These are phyloP conservation scores for Pocillopora meandrina DNA, from an alignment of 92 coral and sea anemone genomes.

Conservation along the genomic window DNA sequence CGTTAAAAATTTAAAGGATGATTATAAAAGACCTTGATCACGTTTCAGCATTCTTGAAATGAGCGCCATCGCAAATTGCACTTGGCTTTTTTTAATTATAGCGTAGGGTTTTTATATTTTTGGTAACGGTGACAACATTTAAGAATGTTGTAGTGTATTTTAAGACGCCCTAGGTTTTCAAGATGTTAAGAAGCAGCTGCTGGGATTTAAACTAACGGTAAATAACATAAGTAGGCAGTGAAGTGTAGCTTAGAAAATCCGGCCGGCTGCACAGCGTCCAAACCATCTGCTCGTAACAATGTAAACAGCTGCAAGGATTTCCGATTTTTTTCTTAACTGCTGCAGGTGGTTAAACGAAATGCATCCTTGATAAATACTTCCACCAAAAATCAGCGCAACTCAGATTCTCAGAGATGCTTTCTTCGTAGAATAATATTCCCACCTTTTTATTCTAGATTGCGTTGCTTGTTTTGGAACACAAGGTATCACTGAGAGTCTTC, in stretches of 20 bases:
- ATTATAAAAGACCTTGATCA: background rate
- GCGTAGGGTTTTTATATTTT: background rate
- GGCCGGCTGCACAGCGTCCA: constrained; percentile 6
- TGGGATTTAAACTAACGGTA: constrained; percentile 14
- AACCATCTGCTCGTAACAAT: constrained; percentile 46
- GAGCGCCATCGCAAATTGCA: background rate
- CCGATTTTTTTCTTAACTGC: constrained; percentile 29
- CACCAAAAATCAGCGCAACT: constrained; percentile 13
- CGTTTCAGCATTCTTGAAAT: constrained; percentile 16
- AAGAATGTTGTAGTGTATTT: background rate
- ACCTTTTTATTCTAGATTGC: background rate
- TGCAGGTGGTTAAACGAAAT: constrained; percentile 40
- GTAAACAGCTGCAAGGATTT: constrained; percentile 28
- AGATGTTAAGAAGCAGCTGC: constrained; percentile 26
- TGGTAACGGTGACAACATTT: background rate
- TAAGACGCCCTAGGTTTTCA: background rate
- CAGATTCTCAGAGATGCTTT: background rate
- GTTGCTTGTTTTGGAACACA: background rate
- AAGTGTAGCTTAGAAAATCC: background rate
- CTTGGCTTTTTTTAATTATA: background rate
- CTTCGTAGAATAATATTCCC: background rate
- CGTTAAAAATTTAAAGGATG: background rate
- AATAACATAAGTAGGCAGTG: constrained; percentile 25
- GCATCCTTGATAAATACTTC: constrained; percentile 23
- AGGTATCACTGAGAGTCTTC: background rate